Percentiles rank a stretch among this genome's conserved stretches.
Evolutionary conservation across 2,113 vertebrate species (phyloP).

Genomic region (Ictalurus punctatus): DNA sequence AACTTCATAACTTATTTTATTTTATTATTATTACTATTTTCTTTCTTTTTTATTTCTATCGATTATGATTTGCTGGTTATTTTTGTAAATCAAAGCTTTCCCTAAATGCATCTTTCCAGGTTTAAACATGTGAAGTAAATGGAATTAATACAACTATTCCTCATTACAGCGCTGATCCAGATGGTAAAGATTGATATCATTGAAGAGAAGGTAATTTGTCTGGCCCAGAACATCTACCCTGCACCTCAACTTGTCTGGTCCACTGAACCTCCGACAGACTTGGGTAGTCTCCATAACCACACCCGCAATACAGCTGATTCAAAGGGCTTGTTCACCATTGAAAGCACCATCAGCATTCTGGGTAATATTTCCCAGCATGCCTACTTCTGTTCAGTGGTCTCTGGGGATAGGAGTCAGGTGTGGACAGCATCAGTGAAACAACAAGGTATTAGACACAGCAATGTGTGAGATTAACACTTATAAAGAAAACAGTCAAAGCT

Average conservation of each 20-base stretch:
- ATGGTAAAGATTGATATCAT: slow-evolving; percentile 69
- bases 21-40: neutral
- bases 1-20: neutral
- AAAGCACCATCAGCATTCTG: slow-evolving; percentile 66
- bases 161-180: slow-evolving; percentile 67
- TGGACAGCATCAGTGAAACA: slow-evolving; percentile 72
- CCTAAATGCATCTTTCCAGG: neutral
- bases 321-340: slow-evolving; percentile 70
- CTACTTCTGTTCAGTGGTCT: slow-evolving; percentile 71
- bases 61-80: neutral
- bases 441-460: slow-evolving; percentile 62
- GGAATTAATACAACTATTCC: neutral
- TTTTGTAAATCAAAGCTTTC: neutral
- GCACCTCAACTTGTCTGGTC: slow-evolving; percentile 66
- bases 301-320: slow-evolving; percentile 67
- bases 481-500: neutral
- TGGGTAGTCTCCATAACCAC: slow-evolving; percentile 55
- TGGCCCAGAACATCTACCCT: slow-evolving; percentile 70
- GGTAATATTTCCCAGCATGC: slow-evolving; percentile 64
- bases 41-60: neutral
- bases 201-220: slow-evolving; percentile 63
- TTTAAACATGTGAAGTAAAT: neutral
- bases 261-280: slow-evolving; percentile 49
- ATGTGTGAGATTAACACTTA: neutral
- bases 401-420: slow-evolving; percentile 69